Evolutionary conservation across 1,140 invertebrate genomes (phyloP), one percentile per base, ranked within the genome.

Genomic region (Drosophila malerkotliana): DNA sequence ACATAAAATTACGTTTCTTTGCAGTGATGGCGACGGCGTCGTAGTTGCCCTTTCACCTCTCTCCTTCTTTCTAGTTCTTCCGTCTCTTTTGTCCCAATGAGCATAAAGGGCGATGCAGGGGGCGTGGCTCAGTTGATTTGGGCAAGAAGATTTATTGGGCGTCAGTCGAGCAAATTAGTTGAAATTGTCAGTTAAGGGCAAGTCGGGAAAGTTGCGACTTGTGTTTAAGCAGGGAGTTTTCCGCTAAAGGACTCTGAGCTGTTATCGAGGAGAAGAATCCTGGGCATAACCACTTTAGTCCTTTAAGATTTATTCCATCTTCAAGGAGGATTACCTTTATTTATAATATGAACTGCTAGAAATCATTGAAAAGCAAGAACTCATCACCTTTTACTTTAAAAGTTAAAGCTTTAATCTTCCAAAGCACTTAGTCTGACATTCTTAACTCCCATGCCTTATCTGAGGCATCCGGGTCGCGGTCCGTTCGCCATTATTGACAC

Each of bases 1-100:
- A 88, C 83, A 88, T 83, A 82, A 88, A 88, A 88, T 88, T 88
- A 88, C 83, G 81, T 88, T 88, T 88, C 83, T 83, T 88, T 79
- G 63, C 79, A 82, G 56, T 45, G 53, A 55, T 59, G 63, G 56
- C 48, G 48, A 24, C 49, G 69, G 69, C 64, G 77, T 88, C 75
- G 74, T 85, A 77, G 74, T 75, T 71, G 45, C 30, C 56, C 48
- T 64, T 63, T 28, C 34, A n/a, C 1, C 41, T n/a, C 34, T 5
- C 34, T 5, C 9, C 5, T n/a, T 12, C 44, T 14, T 21, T 24
- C 21, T 1, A 32, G 2, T 32, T 30, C n/a, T n/a, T 26, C 4
- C n/a, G 12, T 12, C 12, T n/a, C 45, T n/a, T 45, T 24, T 47
- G 60, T 44, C 30, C 37, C 53, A 61, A 64, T 63, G 68, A 68